phyloP scores from a whole-genome alignment of 2,797 vertebrate species.

The Vultur gryphus region DNA sequence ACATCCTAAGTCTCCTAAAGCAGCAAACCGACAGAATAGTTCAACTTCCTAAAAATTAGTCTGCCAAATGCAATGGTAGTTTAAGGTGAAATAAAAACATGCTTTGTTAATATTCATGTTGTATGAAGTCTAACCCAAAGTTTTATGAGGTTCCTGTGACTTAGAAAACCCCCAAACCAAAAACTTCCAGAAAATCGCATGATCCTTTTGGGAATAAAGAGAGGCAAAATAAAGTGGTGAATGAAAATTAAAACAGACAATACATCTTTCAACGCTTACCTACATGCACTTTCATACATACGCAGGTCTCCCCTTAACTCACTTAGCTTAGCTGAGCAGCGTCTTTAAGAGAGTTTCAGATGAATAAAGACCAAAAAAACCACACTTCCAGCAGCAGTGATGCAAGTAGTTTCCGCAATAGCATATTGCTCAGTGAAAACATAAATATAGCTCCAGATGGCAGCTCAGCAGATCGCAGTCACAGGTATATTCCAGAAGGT shows the following conservation, averaged over 20 bases:
- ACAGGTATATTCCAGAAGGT: not conserved
- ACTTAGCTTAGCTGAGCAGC: not conserved
- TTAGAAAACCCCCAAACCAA: not conserved
- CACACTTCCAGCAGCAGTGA: not conserved
- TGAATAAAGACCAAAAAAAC: not conserved
- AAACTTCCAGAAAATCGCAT: not conserved
- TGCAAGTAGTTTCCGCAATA: not conserved
- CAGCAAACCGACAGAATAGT: not conserved
- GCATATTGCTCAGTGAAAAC: not conserved
- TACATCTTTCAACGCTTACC: not conserved
- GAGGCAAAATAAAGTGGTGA: not conserved
- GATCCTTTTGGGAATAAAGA: not conserved
- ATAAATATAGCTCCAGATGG: constrained; percentile 9
- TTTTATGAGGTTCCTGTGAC: not conserved
- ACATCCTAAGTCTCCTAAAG: not conserved
- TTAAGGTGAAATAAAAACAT: not conserved
- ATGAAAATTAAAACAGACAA: not conserved
- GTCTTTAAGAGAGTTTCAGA: not conserved
- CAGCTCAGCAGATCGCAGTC: not conserved
- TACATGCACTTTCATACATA: not conserved
- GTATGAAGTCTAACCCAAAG: not conserved
- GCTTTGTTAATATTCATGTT: not conserved
- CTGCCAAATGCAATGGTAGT: not conserved
- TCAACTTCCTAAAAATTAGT: not conserved
- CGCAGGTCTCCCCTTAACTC: not conserved